Evolutionary conservation across 1,140 invertebrate genomes (phyloP), one percentile per base, ranked within the genome.

Genomic region (Diuraphis noxia): DNA sequence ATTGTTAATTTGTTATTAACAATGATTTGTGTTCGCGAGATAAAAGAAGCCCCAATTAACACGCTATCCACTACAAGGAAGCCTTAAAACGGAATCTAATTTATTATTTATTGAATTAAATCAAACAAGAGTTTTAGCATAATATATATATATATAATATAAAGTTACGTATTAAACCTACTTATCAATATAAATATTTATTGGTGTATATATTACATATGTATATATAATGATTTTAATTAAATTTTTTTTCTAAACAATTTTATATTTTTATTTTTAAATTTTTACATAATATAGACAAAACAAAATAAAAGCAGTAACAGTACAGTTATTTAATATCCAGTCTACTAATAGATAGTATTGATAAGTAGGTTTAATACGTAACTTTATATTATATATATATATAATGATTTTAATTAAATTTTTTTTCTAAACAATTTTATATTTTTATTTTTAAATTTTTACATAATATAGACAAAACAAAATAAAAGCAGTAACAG

Each of bases 1-100:
- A 85, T 49, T 85, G 84, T 85, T 49, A 85, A 85, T 85, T 85
- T 85, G 41, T 85, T 85, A 43, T 85, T 85, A 46, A n/a, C 38
- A 34, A 85, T 49, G 30, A 85, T 85, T 82, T 34, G 84, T 34
- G 43, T 34, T 85, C 84, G 23, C 23, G 84, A 49, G 84, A 85
- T 85, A 34, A 46, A 85, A 46, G 84, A 85, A 85, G 84, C 84
- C 84, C 43, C 43, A 46, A 34, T 46, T 34, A 46, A 46, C 84
- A 46, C 34, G 38, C 36, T 38, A 40, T 81, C 23, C 79, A 38
- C 79, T 82, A 81, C 38, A 82, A 82, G 3, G 82, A 85, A 85
- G 36, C 84, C 84, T 34, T 85, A 85, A 36, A 85, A 85, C 84
- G 41, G 81, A 41, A 82, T 82, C 38, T 82, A 41, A 41, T 82